phyloP scores from a whole-genome alignment of 2,113 vertebrate species.

The Anhinga anhinga region DNA sequence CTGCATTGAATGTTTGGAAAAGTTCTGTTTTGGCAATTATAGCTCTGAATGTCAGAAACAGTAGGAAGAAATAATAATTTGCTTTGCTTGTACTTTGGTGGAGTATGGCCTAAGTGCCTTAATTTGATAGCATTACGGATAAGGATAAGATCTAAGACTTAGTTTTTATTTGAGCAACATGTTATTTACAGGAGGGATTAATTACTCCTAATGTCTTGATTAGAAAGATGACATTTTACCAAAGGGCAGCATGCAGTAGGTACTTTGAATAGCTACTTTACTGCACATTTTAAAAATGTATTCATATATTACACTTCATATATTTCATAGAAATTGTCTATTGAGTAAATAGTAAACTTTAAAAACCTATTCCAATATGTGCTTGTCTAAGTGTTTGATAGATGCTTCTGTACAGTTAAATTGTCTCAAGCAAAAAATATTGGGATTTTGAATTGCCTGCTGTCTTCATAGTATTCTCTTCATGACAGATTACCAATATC shows the following conservation, averaged over 20 bases:
- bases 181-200: not conserved
- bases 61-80: not conserved
- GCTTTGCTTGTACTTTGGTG: not conserved
- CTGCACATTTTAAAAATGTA: not conserved
- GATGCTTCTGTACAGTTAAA: not conserved
- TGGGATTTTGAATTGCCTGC: slow-evolving; percentile 11
- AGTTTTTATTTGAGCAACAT: not conserved
- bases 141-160: not conserved
- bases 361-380: not conserved
- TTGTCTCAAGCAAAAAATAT: slow-evolving; percentile 28
- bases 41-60: not conserved
- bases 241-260: not conserved
- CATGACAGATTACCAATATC: not conserved
- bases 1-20: not conserved
- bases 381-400: not conserved
- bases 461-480: not conserved
- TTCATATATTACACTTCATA: not conserved
- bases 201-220: not conserved
- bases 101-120: not conserved
- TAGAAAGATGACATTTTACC: not conserved
- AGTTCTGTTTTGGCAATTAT: not conserved
- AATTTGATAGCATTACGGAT: not conserved
- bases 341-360: not conserved
- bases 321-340: not conserved
- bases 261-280: not conserved